Conservation (phyloP, 2,888 invertebrate genomes). For the Drosophila seclusa region DNA sequence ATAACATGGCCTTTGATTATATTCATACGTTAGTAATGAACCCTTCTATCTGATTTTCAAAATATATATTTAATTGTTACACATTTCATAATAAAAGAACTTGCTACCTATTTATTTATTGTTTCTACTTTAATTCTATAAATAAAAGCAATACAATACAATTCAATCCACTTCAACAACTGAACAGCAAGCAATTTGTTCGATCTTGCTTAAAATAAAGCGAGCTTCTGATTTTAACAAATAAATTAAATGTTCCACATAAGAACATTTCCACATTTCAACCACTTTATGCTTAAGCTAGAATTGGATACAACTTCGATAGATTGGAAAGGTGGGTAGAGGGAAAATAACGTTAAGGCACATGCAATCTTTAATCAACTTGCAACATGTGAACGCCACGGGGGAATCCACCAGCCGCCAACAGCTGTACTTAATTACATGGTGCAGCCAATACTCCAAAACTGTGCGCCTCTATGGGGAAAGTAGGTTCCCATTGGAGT, state of each 20-base stretch:
- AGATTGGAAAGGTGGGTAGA: not conserved
- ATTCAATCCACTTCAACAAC: not conserved
- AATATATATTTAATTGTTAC: too few relatives aligned
- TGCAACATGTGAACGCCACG: slow-evolving; percentile 29
- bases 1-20: not conserved
- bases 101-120: too few relatives aligned
- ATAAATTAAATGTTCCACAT: not conserved
- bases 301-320: slow-evolving; percentile 16
- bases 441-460: slow-evolving; percentile 28
- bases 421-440: slow-evolving; percentile 71
- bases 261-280: not conserved
- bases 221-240: not conserved
- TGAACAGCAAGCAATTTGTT: not conserved
- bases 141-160: not conserved
- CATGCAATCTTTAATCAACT: slow-evolving; percentile 63
- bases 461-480: slow-evolving; percentile 11
- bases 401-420: slow-evolving; percentile 48
- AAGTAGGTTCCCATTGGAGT: slow-evolving; percentile 51
- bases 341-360: slow-evolving; percentile 20
- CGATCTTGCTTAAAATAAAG: not conserved
- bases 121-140: not conserved
- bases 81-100: too few relatives aligned
- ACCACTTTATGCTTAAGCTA: not conserved
- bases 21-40: not conserved
- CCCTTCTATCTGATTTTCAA: not conserved